These are phyloP conservation scores for Vanessa tameamea DNA, from an alignment of 1,140 invertebrate genomes.

Conservation along the genomic window DNA sequence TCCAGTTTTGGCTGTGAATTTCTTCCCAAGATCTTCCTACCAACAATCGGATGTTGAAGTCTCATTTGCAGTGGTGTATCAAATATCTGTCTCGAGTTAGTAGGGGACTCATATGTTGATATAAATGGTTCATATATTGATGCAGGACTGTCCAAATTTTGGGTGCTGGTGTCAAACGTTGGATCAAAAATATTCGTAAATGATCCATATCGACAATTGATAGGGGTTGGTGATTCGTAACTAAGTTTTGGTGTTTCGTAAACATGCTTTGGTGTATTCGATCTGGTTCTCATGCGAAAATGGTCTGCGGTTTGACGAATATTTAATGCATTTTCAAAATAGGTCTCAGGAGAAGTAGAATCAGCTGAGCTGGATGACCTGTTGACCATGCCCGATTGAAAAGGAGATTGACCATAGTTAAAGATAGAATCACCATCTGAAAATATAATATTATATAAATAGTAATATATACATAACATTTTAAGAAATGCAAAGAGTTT, in stretches of 20 bases:
- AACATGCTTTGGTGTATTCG: constrained; percentile 1
- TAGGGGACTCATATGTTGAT: not conserved
- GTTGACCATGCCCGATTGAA: constrained; percentile 46
- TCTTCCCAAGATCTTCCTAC: constrained; percentile 51
- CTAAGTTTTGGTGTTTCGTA: constrained; percentile 2
- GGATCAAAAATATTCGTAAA: constrained; percentile 6
- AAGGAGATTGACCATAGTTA: constrained; percentile 40
- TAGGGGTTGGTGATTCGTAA: not conserved
- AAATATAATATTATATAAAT: too few species aligned
- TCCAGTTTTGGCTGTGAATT: not conserved
- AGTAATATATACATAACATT: too few species aligned
- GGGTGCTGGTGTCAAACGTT: not conserved
- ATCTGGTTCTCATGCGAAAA: not conserved
- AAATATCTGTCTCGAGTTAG: not conserved
- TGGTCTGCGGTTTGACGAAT: constrained; percentile 32
- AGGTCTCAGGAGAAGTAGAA: constrained; percentile 62
- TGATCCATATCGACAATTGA: constrained; percentile 4
- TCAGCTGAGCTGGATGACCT: constrained; percentile 64
- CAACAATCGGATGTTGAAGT: constrained; percentile 57
- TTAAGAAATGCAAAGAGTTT: too few species aligned
- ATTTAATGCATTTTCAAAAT: constrained; percentile 32
- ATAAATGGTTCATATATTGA: not conserved
- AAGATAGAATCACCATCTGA: constrained; percentile 40
- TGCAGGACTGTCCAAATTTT: not conserved
- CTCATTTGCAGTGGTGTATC: constrained; percentile 16